These are phyloP conservation scores for Micromys minutus DNA, from an alignment of 2,113 vertebrate genomes.

Conservation along the genomic window DNA sequence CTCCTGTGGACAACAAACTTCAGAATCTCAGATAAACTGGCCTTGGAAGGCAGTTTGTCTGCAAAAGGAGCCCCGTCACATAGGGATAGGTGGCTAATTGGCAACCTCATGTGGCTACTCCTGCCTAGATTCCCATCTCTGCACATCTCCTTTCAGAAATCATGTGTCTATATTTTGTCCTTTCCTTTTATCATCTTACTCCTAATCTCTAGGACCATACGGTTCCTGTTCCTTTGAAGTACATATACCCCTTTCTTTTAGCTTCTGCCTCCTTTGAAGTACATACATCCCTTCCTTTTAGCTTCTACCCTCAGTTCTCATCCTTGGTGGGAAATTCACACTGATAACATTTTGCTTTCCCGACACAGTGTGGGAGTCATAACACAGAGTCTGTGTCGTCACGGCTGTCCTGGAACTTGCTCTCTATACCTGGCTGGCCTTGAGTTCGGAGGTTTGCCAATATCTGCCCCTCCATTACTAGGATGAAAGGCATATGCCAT, in stretches of 20 bases:
- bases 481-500: not conserved
- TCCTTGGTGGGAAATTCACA: not conserved
- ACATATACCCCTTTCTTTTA: not conserved
- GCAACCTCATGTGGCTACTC: not conserved
- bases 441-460: not conserved
- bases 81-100: not conserved
- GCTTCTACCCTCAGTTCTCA: not conserved
- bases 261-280: too few relatives aligned
- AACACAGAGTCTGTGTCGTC: not conserved
- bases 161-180: too few relatives aligned
- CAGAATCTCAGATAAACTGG: not conserved
- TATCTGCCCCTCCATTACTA: not conserved
- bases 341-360: not conserved
- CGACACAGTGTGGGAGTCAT: too few relatives aligned
- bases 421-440: not conserved
- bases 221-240: not conserved
- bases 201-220: not conserved
- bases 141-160: not conserved
- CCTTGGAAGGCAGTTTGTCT: not conserved
- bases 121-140: not conserved
- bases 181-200: not conserved
- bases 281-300: not conserved
- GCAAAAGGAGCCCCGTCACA: not conserved
- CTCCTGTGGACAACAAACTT: not conserved
- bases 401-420: not conserved